Conservation (phyloP, 2,797 vertebrate genomes). For the Botia kubotai region DNA sequence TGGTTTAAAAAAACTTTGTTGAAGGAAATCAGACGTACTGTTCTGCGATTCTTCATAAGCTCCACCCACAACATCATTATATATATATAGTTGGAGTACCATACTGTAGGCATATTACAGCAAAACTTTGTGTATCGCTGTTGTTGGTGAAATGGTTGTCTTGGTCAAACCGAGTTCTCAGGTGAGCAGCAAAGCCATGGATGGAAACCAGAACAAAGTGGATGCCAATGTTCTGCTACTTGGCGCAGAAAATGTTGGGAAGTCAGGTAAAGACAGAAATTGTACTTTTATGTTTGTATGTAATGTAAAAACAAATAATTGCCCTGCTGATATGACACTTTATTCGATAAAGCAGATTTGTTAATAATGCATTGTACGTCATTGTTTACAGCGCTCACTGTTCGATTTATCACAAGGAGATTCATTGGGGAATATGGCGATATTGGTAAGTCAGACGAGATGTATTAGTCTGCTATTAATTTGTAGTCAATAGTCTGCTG, state of each 20-base stretch:
- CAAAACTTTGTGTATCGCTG: neutral
- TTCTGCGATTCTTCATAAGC: slow-evolving; percentile 25
- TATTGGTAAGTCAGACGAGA: slow-evolving; percentile 66
- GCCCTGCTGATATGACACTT: neutral
- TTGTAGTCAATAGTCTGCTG: neutral
- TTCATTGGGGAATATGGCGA: slow-evolving; percentile 77
- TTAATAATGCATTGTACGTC: neutral
- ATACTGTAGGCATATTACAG: neutral
- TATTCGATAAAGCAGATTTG: neutral
- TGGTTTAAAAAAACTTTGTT: too few relatives aligned
- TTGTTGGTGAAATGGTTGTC: slow-evolving; percentile 65
- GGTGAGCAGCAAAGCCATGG: slow-evolving; percentile 59
- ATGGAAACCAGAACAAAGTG: slow-evolving; percentile 67
- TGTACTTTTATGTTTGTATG: too few relatives aligned
- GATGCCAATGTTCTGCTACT: slow-evolving; percentile 75
- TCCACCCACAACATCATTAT: neutral
- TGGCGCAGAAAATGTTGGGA: slow-evolving; percentile 74
- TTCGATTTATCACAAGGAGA: slow-evolving; percentile 73
- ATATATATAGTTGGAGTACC: neutral
- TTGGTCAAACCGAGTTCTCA: slow-evolving; percentile 61
- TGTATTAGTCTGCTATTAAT: neutral
- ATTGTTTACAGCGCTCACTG: slow-evolving; percentile 69
- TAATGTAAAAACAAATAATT: neutral
- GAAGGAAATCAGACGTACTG: neutral
- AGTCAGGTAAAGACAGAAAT: slow-evolving; percentile 69